Evolutionary conservation across 1,140 invertebrate genomes (phyloP).

Genomic region (Sycophaga agraensis): DNA sequence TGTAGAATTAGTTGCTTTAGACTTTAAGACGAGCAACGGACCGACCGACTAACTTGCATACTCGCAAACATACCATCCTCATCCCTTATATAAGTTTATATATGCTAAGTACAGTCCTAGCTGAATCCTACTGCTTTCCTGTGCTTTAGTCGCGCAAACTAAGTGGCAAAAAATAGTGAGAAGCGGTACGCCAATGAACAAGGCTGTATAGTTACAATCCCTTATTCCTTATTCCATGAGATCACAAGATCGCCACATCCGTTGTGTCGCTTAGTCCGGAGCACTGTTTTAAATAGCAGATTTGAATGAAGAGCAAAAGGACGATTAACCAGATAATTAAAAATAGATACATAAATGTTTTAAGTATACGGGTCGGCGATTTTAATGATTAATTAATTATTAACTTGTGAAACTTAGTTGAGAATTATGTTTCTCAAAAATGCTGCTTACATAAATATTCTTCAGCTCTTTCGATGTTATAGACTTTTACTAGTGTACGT

Average conservation of each 20-base stretch:
- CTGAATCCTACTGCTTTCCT: constrained; percentile 44
- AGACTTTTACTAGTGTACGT: neutral
- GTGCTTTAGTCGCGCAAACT: constrained; percentile 51
- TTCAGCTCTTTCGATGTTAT: constrained; percentile 16
- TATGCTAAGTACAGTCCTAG: constrained; percentile 27
- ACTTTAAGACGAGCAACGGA: constrained; percentile 24
- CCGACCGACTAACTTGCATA: constrained; percentile 27
- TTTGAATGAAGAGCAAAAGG: constrained; percentile 16
- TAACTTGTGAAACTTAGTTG: neutral
- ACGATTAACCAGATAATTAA: neutral
- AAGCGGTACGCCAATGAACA: constrained; percentile 6
- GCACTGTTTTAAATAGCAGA: constrained; percentile 14
- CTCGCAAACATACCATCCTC: constrained; percentile 8
- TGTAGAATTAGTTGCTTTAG: constrained; percentile 52
- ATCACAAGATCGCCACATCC: constrained; percentile 16
- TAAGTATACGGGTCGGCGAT: constrained; percentile 7
- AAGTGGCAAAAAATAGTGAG: constrained; percentile 36
- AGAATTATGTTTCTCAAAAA: constrained; percentile 4
- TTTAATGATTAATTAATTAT: neutral
- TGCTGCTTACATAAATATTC: constrained; percentile 8
- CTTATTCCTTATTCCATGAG: constrained; percentile 3
- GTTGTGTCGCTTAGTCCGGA: constrained; percentile 14
- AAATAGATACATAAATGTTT: neutral
- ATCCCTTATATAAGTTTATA: constrained; percentile 2
- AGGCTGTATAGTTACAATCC: constrained; percentile 9